Evolutionary conservation across 2,113 vertebrate genomes (phyloP).

Genomic region (Oxyura jamaicensis): DNA sequence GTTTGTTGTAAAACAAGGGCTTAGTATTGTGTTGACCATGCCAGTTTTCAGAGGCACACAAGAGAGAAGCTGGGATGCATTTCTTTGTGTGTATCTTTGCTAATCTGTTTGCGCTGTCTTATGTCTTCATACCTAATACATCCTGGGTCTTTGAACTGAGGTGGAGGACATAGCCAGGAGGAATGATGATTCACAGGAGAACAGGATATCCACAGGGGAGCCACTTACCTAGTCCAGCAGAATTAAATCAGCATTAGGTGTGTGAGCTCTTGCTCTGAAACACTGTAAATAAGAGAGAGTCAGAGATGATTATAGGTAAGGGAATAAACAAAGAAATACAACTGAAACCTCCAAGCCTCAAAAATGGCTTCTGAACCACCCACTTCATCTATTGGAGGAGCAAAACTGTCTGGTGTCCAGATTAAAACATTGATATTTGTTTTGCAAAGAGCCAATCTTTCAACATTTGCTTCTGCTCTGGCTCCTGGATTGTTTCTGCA

Average conservation of each 20-base stretch:
- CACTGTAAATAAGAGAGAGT: conserved; percentile 14
- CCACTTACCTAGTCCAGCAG: conserved; percentile 38
- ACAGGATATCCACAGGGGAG: conserved; percentile 46
- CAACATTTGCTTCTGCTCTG: not conserved
- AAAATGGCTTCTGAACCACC: not conserved
- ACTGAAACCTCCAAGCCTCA: not conserved
- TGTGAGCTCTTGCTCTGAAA: conserved; percentile 33
- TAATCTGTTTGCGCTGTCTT: not conserved
- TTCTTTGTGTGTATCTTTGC: conserved; percentile 1
- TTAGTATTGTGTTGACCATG: not conserved
- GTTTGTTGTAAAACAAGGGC: not conserved
- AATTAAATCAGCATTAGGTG: conserved; percentile 50
- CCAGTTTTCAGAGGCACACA: not conserved
- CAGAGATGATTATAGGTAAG: not conserved
- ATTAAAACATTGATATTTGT: not conserved
- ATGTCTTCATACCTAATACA: conserved; percentile 35
- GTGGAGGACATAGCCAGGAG: conserved; percentile 20
- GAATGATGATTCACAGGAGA: conserved; percentile 24
- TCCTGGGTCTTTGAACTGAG: conserved; percentile 1
- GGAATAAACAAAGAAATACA: conserved; percentile 18
- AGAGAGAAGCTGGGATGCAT: not conserved
- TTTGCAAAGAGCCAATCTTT: not conserved
- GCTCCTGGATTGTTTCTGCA: not conserved
- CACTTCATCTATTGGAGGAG: not conserved
- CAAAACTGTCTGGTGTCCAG: not conserved